These are phyloP conservation scores for Hippoglossus hippoglossus DNA, from an alignment of 2,797 vertebrate species.

Conservation along the genomic window DNA sequence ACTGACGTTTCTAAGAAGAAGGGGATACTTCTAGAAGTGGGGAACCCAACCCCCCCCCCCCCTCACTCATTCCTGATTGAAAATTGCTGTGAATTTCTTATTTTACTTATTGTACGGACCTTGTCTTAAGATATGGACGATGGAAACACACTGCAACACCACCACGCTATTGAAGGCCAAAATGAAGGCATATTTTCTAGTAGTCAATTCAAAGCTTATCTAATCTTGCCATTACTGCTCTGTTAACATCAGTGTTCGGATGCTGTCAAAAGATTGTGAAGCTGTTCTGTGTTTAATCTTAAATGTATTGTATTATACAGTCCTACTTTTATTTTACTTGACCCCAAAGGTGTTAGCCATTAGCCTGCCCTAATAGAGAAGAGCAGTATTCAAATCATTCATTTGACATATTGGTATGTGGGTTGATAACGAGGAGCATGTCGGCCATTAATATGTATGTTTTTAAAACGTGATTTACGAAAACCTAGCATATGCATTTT, in stretches of 20 bases:
- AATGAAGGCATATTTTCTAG: conserved; percentile 38
- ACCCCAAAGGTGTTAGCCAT: neutral
- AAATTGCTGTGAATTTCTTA: conserved; percentile 86
- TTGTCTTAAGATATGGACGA: conserved; percentile 50
- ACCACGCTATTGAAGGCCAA: conserved; percentile 46
- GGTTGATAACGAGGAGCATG: neutral
- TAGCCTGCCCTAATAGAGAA: neutral
- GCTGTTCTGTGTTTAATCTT: conserved; percentile 50
- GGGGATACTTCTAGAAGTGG: conserved; percentile 44
- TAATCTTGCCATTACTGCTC: conserved; percentile 58
- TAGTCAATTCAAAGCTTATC: conserved; percentile 35
- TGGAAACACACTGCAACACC: conserved; percentile 49
- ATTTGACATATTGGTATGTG: neutral
- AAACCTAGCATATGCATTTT: neutral
- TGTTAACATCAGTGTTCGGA: conserved; percentile 32
- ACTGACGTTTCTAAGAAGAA: conserved; percentile 76
- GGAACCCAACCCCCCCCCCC: conserved; percentile 38
- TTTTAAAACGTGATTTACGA: neutral
- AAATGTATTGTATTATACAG: neutral
- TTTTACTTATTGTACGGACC: conserved; percentile 60
- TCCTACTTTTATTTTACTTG: neutral
- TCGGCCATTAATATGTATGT: neutral
- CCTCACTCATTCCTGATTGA: conserved; percentile 71
- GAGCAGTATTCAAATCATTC: neutral
- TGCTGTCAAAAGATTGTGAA: conserved; percentile 74